phyloP scores from a whole-genome alignment of 2,113 vertebrate species.

The Chelonoidis abingdonii region DNA sequence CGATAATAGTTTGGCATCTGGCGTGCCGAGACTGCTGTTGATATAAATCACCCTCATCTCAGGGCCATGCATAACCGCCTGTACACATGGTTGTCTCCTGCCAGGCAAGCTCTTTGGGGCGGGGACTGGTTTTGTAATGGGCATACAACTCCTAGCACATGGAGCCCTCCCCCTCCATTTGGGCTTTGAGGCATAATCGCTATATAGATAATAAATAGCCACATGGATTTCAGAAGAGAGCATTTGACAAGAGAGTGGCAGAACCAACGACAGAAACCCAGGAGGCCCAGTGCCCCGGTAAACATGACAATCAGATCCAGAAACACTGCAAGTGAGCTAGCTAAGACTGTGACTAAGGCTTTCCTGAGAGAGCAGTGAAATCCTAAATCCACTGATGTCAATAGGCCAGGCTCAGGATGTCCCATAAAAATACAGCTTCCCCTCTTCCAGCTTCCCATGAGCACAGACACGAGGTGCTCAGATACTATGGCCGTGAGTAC shows the following conservation, averaged over 20 bases:
- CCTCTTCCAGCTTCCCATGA: background rate
- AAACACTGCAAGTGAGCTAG: background rate
- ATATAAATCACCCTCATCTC: no score
- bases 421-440: background rate
- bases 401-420: background rate
- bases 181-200: background rate
- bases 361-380: background rate
- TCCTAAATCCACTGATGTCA: background rate
- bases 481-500: background rate
- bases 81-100: background rate
- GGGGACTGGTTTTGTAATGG: background rate
- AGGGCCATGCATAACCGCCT: no score
- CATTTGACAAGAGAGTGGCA: fast-evolving
- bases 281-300: background rate
- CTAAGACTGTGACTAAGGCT: background rate
- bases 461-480: background rate
- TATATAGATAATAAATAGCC: background rate
- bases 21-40: background rate
- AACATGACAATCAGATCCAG: background rate
- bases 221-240: background rate
- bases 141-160: background rate
- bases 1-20: background rate
- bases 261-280: background rate
- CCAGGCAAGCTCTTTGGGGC: background rate
- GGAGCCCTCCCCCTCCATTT: background rate